These are phyloP conservation scores for Nymphicus hollandicus DNA, from an alignment of 2,113 vertebrate genomes.

Conservation along the genomic window DNA sequence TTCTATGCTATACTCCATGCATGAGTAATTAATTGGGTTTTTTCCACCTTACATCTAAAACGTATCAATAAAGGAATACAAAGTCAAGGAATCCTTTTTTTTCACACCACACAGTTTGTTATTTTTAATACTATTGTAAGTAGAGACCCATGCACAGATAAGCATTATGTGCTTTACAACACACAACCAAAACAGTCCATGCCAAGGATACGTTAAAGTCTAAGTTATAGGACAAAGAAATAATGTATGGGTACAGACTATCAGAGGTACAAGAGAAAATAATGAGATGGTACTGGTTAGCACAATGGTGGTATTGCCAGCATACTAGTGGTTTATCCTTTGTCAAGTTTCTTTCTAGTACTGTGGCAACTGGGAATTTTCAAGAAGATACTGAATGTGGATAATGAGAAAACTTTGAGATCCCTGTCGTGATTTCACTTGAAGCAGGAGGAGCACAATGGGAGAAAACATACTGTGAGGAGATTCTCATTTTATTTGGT, in stretches of 20 bases:
- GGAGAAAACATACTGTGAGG: background rate
- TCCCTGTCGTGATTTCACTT: background rate
- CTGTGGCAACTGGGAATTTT: background rate
- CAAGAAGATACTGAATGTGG: background rate
- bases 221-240: background rate
- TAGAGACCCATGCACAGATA: background rate
- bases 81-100: background rate
- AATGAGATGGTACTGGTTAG: background rate
- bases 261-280: background rate
- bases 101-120: background rate
- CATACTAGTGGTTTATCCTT: background rate
- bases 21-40: background rate
- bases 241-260: background rate
- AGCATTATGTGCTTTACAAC: background rate
- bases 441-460: background rate
- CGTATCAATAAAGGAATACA: background rate
- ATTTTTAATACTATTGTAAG: background rate
- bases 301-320: background rate
- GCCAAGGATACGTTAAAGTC: background rate
- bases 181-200: background rate
- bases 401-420: background rate
- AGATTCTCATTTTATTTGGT: background rate
- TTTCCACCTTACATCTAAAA: background rate
- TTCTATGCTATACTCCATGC: background rate
- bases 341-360: background rate